A percentile compares a stretch with the other conserved stretches of the same genome.
These are phyloP conservation scores for Heptranchias perlo DNA, from an alignment of 2,113 vertebrate genomes.

Conservation along the genomic window DNA sequence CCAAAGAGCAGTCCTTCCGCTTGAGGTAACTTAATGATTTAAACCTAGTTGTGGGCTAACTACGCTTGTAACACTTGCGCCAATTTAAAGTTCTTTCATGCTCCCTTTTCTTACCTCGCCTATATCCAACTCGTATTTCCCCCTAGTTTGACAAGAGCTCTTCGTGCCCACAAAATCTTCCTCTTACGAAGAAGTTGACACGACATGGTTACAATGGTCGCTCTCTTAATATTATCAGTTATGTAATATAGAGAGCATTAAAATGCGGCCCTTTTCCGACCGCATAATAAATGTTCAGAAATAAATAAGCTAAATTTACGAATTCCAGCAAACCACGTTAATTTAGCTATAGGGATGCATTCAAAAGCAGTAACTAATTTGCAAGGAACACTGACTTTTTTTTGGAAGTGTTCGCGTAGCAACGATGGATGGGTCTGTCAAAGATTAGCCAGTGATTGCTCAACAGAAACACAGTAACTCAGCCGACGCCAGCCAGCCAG, in stretches of 20 bases:
- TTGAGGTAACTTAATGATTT: not conserved
- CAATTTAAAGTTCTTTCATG: not conserved
- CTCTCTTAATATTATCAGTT: not conserved
- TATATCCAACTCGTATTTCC: not conserved
- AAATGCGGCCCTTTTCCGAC: not conserved
- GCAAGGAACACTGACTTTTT: not conserved
- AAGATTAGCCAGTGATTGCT: not conserved
- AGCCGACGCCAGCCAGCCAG: not conserved
- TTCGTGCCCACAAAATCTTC: not conserved
- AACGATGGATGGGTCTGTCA: not conserved
- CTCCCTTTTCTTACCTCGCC: not conserved
- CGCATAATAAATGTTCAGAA: not conserved
- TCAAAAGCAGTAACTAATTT: not conserved
- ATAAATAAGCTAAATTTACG: not conserved
- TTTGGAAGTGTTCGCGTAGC: not conserved
- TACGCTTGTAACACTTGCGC: not conserved
- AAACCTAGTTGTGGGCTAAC: not conserved
- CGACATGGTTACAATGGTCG: not conserved
- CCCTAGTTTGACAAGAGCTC: not conserved
- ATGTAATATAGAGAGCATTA: not conserved
- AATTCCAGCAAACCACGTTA: not conserved
- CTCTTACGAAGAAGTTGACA: not conserved
- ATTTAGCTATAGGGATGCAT: not conserved
- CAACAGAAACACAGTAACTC: not conserved
- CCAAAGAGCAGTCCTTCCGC: not conserved